These are phyloP conservation scores for Drosophila setifemur DNA, from an alignment of 1,140 invertebrate species.

Conservation along the genomic window DNA sequence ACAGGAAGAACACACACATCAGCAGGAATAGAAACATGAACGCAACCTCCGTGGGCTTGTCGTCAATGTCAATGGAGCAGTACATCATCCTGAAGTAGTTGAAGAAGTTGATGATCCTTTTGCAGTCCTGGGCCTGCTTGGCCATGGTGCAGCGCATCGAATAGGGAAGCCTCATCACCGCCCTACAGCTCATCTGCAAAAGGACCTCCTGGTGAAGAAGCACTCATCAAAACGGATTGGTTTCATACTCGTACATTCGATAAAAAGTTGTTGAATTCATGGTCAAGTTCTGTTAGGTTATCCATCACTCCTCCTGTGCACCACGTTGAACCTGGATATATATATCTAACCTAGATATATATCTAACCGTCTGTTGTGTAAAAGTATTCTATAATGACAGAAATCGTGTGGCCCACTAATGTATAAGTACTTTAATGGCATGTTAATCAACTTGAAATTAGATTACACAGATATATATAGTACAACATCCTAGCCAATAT, in stretches of 20 bases:
- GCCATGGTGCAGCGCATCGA: slow-evolving; percentile 20
- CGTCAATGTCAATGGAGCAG: slow-evolving; percentile 9
- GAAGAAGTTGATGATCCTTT: slow-evolving; percentile 19
- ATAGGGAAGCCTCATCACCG: slow-evolving; percentile 18
- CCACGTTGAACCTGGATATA: neutral
- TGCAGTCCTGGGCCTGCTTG: neutral
- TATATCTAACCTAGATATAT: too few species aligned
- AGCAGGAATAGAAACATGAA: slow-evolving; percentile 9
- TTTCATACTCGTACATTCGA: neutral
- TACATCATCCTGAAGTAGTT: slow-evolving; percentile 37
- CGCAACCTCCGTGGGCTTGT: slow-evolving; percentile 1
- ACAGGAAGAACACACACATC: slow-evolving; percentile 18
- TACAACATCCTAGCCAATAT: slow-evolving; percentile 1
- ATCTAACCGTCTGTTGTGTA: too few species aligned
- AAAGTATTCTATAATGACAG: neutral
- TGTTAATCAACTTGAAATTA: too few species aligned
- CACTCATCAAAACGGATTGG: neutral
- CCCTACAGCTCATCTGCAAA: slow-evolving; percentile 15
- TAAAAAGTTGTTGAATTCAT: slow-evolving; percentile 14
- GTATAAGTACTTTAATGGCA: neutral
- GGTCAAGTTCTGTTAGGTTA: neutral
- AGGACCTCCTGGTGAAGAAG: neutral
- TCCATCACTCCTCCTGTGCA: neutral
- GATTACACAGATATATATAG: too few species aligned
- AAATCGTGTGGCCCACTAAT: neutral